Percentiles rank a stretch among this genome's conserved stretches.
Conservation (phyloP, 2,797 vertebrate species). For the Heterohyrax brucei region DNA sequence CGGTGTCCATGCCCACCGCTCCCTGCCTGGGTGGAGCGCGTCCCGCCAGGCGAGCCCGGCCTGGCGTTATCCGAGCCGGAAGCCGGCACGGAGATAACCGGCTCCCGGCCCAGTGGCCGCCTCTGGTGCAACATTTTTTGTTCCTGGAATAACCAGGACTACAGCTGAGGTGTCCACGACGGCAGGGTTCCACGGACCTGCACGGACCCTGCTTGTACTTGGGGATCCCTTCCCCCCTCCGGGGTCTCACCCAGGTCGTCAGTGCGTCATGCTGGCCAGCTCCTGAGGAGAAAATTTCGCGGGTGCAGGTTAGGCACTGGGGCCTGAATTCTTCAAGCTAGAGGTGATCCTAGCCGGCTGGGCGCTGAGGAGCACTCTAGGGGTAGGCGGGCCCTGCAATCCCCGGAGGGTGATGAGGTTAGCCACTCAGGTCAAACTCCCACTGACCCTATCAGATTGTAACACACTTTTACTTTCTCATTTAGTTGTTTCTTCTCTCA, state of each 20-base stretch:
- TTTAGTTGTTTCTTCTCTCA: neutral
- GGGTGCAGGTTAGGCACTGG: neutral
- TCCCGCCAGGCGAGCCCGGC: neutral
- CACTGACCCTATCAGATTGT: no score
- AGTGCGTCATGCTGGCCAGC: neutral
- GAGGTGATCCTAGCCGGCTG: neutral
- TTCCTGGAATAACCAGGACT: slow-evolving; percentile 37
- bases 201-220: neutral
- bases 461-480: neutral
- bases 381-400: neutral
- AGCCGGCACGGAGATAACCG: neutral
- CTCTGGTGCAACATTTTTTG: neutral
- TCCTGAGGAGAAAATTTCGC: neutral
- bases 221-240: no score
- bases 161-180: no score
- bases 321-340: neutral
- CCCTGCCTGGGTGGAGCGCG: neutral
- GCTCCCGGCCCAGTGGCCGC: neutral
- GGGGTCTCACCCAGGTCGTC: neutral
- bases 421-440: no score
- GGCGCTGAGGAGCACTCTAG: rapidly evolving
- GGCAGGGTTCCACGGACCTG: neutral
- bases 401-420: no score
- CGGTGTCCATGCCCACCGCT: neutral
- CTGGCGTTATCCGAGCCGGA: slow-evolving; percentile 57